Evolutionary conservation across 2,888 invertebrate species (phyloP).

Genomic region (Yponomeuta evonymella): DNA sequence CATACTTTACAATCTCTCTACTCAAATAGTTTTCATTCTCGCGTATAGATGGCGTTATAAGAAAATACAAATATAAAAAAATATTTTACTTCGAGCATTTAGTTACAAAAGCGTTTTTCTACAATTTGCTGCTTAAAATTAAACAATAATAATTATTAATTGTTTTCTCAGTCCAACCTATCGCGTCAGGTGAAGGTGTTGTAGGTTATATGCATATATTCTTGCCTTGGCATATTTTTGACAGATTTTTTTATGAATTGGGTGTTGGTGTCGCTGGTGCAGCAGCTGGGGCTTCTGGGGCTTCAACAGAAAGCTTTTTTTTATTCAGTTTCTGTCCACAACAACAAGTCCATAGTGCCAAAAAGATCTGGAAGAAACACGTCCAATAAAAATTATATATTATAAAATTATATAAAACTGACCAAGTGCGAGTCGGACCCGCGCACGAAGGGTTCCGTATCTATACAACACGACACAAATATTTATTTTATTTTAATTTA

Average conservation of each 20-base stretch:
- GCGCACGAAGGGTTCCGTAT: too few species aligned
- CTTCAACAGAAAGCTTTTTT: neutral
- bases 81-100: slow-evolving; percentile 11
- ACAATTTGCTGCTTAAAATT: slow-evolving; percentile 5
- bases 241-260: neutral
- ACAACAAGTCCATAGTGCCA: neutral
- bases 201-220: neutral
- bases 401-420: neutral
- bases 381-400: neutral
- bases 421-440: too few species aligned
- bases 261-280: neutral
- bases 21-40: neutral
- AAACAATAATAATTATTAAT: neutral
- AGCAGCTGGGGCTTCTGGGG: neutral
- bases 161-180: neutral
- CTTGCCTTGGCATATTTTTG: neutral
- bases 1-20: neutral
- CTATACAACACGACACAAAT: too few species aligned
- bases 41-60: neutral
- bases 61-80: neutral
- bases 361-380: neutral
- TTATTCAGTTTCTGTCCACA: neutral
- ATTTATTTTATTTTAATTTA: too few species aligned
- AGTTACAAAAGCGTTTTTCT: slow-evolving; percentile 8
- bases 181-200: neutral